These are phyloP conservation scores for Hymenopus coronatus DNA, from an alignment of 2,888 invertebrate genomes.

Conservation along the genomic window DNA sequence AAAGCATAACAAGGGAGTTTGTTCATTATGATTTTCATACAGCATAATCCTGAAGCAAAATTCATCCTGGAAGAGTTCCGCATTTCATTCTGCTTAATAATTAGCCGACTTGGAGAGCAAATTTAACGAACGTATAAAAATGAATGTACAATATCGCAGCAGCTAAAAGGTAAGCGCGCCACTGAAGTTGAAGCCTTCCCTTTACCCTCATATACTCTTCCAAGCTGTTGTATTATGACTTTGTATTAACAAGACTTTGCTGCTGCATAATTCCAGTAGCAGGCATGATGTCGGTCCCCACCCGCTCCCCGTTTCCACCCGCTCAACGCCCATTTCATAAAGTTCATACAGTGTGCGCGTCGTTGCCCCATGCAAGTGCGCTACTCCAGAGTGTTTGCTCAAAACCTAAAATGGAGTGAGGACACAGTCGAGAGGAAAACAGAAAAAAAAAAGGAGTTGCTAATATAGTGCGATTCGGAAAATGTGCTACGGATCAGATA, in stretches of 20 bases:
- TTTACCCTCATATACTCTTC: neutral
- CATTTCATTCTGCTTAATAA: no score
- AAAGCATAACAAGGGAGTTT: no score
- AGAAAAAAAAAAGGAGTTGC: neutral
- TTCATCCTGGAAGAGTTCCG: no score
- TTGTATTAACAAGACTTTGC: neutral
- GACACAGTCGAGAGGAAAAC: neutral
- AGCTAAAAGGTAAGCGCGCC: neutral
- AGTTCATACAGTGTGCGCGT: neutral
- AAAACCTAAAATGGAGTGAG: neutral
- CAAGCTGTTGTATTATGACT: neutral
- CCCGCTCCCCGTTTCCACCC: neutral
- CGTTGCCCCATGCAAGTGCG: neutral
- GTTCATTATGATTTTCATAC: no score
- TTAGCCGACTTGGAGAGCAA: no score
- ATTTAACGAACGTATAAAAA: no score
- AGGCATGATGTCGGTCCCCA: neutral
- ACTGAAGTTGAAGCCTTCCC: neutral
- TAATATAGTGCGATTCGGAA: neutral
- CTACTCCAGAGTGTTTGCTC: neutral
- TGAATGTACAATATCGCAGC: no score
- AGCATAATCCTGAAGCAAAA: no score
- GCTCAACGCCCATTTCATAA: neutral
- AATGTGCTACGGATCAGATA: neutral
- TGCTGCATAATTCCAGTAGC: neutral